Conservation (phyloP, 2,113 vertebrate genomes). For the Orthochromis indermauri region DNA sequence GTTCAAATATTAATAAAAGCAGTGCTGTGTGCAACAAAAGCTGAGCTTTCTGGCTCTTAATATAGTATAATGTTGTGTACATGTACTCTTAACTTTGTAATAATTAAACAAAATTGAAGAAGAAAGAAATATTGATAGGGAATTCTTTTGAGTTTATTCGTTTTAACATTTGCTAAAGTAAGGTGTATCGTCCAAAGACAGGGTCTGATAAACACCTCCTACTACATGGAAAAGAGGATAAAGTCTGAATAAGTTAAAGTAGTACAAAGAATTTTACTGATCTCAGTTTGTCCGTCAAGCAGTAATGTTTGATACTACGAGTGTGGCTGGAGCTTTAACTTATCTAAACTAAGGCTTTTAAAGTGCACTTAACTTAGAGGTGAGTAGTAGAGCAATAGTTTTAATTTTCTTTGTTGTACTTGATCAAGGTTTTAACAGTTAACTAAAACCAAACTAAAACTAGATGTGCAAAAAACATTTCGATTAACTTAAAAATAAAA, state of each 20-base stretch:
- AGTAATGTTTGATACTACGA: background rate
- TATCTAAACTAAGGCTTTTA: background rate
- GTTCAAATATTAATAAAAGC: background rate
- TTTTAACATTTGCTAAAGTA: background rate
- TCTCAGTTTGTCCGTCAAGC: background rate
- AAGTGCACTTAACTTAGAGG: background rate
- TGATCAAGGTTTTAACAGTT: background rate
- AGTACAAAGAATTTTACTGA: background rate
- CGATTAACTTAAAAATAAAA: background rate
- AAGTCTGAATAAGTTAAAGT: background rate
- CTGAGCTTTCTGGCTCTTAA: background rate
- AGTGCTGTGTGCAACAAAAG: background rate
- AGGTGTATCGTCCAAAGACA: background rate
- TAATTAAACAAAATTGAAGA: background rate
- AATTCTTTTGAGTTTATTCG: background rate
- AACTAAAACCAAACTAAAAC: background rate
- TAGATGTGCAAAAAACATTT: background rate
- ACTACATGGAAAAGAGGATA: background rate
- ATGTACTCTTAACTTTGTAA: background rate
- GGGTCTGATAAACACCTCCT: background rate
- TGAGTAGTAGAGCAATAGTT: background rate
- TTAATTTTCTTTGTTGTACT: background rate
- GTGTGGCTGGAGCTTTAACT: background rate
- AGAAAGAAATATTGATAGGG: background rate
- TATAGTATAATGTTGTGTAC: background rate